These are phyloP conservation scores for Dryoscopus gambensis DNA, from an alignment of 2,113 vertebrate genomes.

Conservation along the genomic window DNA sequence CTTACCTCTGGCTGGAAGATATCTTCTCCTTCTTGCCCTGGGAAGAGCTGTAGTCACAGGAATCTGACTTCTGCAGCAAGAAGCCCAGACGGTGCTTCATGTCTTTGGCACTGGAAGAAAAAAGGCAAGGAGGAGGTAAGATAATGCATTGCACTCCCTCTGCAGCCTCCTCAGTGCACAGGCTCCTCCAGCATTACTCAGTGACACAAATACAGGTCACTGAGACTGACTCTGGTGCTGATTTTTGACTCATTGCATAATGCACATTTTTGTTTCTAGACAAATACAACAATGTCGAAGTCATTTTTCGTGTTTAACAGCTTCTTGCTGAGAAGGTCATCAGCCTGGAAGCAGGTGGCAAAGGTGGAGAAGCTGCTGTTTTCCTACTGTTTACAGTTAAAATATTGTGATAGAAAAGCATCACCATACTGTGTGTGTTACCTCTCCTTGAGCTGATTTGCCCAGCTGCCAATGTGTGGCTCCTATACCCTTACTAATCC, in stretches of 20 bases:
- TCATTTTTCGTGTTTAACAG: neutral
- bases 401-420: neutral
- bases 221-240: neutral
- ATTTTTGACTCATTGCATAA: neutral
- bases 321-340: neutral
- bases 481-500: neutral
- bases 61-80: slow-evolving; percentile 87
- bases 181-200: neutral
- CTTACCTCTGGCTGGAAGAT: slow-evolving; percentile 78
- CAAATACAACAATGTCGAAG: neutral
- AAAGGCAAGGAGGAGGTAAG: neutral
- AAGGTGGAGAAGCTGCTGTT: neutral
- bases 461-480: neutral
- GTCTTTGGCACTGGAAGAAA: slow-evolving; percentile 84
- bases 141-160: neutral
- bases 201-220: neutral
- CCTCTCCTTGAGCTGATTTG: neutral
- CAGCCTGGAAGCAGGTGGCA: neutral
- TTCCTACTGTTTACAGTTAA: neutral
- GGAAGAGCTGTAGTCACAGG: slow-evolving; percentile 72
- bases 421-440: neutral
- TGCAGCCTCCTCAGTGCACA: neutral
- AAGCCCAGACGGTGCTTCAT: slow-evolving; percentile 92
- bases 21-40: slow-evolving; percentile 77
- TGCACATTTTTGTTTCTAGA: neutral